Conservation (phyloP, 2,888 invertebrate species). For the Drosophila paranaensis region DNA sequence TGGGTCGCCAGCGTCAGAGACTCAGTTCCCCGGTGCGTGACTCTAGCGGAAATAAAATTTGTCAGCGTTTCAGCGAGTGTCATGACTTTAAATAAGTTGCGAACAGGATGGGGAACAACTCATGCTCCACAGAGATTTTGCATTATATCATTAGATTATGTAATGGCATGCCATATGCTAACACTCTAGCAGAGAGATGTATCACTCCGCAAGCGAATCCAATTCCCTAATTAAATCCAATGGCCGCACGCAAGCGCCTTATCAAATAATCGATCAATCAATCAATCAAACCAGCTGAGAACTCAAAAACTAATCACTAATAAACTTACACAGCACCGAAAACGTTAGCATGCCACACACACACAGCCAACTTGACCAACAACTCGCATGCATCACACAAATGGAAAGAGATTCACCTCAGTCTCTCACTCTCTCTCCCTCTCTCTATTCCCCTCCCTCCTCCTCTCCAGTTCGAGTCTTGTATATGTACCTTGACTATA, state of each 20-base stretch:
- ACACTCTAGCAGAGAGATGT: constrained; percentile 10
- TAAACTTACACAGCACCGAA: constrained; percentile 51
- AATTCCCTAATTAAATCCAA: constrained; percentile 49
- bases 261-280: constrained; percentile 46
- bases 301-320: constrained; percentile 69
- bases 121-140: constrained; percentile 38
- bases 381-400: constrained; percentile 7
- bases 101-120: constrained; percentile 41
- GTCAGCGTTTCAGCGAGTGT: constrained; percentile 62
- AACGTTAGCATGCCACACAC: constrained; percentile 41
- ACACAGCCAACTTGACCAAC: constrained; percentile 28
- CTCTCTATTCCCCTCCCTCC: neutral
- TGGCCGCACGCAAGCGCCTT: constrained; percentile 33
- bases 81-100: constrained; percentile 70
- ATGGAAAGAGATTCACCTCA: neutral
- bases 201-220: constrained; percentile 20
- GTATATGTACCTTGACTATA: constrained; percentile 22
- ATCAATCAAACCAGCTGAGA: constrained; percentile 44
- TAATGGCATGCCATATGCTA: constrained; percentile 16
- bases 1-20: constrained; percentile 71
- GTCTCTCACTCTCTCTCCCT: neutral
- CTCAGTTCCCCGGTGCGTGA: constrained; percentile 71
- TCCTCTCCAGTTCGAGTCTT: neutral
- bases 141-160: constrained; percentile 47
- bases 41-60: constrained; percentile 76